Base-by-base conservation (phyloP, 1,140 invertebrate species). In the Lasaia peninsularis region DNA sequence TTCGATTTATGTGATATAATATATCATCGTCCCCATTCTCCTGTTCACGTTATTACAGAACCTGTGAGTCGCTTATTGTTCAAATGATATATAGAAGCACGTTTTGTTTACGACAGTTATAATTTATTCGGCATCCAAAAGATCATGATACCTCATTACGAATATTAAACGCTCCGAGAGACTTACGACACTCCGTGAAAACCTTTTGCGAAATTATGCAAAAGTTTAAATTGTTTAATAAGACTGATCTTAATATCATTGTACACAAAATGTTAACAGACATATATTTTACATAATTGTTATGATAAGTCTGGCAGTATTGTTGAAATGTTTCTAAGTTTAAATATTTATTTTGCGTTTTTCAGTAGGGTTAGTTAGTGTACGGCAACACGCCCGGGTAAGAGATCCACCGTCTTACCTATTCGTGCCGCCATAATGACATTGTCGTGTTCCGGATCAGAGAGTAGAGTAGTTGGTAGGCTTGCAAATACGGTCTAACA, bases 81-180 rank as follows among this genome's bases (percentile, higher is more conserved):
- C 64, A 58, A 62, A 60, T 71, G 67, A 76, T 76, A 70, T 69
- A 74, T 71, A 61, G 56, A 60, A 61, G 58, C 58, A 60, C 65
- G 56, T 59, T 65, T 58, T 67, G 69, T 32, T 64, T 24, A 35
- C 28, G 63, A 66, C 72, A 68, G 65, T 60, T 72, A 71, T 67
- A 65, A 71, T 71, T 71, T 65, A 67, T 63, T 63, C 59, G 31
- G 59, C 31, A 67, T 68, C 52, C 40, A 48, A 48, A 20, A 11
- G 12, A 44, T 44, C 37, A 44, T 44, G 37, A 44, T 44, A 44
- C 18, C 37, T 44, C 40, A 48, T 48, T 48, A 48, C 14, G 18
- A 48, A 48, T 21, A 48, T 20, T 48, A 48, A 21, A 48, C 18
- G 40, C 10, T 48, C 3, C 12, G 10, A 16, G 18, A 11, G 10